Conservation (phyloP, 37 sponge, comb jelly and placozoan genomes). For the Ianthella basta region DNA sequence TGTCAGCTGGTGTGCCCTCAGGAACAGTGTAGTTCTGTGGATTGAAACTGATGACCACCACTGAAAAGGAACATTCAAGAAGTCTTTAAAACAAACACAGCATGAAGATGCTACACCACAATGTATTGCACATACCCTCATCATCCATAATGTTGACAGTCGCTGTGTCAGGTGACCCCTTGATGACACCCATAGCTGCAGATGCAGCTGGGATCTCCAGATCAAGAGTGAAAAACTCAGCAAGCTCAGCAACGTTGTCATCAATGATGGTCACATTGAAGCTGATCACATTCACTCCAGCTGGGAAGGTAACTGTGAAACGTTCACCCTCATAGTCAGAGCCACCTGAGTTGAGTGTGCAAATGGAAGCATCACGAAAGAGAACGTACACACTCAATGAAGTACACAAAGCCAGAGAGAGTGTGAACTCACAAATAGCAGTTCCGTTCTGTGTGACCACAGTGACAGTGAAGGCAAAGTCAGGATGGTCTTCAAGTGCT, state of each 20-base stretch:
- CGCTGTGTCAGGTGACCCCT: slow-evolving; percentile 8
- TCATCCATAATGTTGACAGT: not conserved
- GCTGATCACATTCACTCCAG: not conserved
- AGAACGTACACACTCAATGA: too few relatives aligned
- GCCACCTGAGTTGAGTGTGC: not conserved
- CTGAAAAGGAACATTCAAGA: not conserved
- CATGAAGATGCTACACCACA: too few relatives aligned
- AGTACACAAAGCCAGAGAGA: too few relatives aligned
- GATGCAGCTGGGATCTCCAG: not conserved
- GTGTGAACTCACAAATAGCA: not conserved
- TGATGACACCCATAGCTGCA: not conserved
- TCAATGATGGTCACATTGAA: not conserved
- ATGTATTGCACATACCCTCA: too few relatives aligned
- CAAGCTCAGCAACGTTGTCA: not conserved
- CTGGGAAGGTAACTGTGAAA: not conserved
- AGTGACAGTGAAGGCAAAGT: not conserved
- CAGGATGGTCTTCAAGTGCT: not conserved
- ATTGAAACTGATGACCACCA: not conserved
- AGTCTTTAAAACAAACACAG: too few relatives aligned
- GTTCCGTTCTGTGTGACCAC: not conserved
- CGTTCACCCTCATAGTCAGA: not conserved
- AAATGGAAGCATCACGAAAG: too few relatives aligned
- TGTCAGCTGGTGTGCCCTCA: not conserved
- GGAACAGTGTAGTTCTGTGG: slow-evolving; percentile 26
- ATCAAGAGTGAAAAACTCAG: not conserved